A percentile compares a stretch with the other conserved stretches of the same genome.
phyloP scores from a whole-genome alignment of 1,140 invertebrate species.

The Hyles euphorbiae region DNA sequence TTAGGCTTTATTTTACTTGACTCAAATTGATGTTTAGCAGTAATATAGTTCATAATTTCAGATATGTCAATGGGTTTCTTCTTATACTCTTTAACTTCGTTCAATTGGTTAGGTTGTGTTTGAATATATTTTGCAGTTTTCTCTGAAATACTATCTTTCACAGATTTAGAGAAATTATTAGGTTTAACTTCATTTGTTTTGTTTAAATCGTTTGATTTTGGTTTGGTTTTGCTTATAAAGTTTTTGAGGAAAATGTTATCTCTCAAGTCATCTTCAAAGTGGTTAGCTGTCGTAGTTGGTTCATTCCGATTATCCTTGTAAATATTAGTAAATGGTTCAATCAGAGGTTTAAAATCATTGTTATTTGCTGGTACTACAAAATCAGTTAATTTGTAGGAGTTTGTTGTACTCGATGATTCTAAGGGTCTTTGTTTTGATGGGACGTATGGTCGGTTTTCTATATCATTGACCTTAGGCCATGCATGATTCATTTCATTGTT shows the following conservation, averaged over 20 bases:
- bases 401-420: neutral
- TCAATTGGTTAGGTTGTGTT: constrained; percentile 33
- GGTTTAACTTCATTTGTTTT: constrained; percentile 11
- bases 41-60: constrained; percentile 52
- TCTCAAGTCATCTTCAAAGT: constrained; percentile 37
- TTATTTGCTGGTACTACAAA: constrained; percentile 32
- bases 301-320: constrained; percentile 6
- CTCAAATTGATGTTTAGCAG: constrained; percentile 58
- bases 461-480: no score
- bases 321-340: constrained; percentile 2
- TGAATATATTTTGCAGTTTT: constrained; percentile 42
- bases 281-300: constrained; percentile 19
- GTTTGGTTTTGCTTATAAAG: constrained; percentile 35
- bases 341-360: constrained; percentile 40
- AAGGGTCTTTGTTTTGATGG: no score
- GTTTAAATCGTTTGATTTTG: constrained; percentile 24
- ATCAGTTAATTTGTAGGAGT: constrained; percentile 20
- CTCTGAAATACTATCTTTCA: constrained; percentile 19
- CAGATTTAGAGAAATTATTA: constrained; percentile 16
- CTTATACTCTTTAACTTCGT: constrained; percentile 39
- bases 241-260: constrained; percentile 57
- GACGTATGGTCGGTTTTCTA: no score
- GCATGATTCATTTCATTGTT: neutral
- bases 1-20: constrained; percentile 51
- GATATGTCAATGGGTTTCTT: constrained; percentile 46